Conservation (phyloP, 2,888 invertebrate genomes). For the Lissonota sp. region DNA sequence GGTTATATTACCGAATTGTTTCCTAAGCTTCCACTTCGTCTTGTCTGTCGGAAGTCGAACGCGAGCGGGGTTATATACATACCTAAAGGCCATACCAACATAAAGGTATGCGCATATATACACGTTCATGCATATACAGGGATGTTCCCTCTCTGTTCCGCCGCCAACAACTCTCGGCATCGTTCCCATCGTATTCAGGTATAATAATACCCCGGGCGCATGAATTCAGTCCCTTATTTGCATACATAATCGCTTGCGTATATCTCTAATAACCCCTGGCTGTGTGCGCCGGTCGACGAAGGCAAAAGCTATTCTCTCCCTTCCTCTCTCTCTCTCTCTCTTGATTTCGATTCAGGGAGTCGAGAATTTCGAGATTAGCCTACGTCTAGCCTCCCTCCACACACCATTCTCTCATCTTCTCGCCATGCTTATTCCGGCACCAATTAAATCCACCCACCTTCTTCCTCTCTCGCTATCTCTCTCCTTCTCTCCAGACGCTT, state of each 20-base stretch:
- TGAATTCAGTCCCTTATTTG: conserved; percentile 75
- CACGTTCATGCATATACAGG: conserved; percentile 22
- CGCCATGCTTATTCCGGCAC: conserved; percentile 68
- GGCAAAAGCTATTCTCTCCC: conserved; percentile 35
- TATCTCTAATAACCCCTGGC: conserved; percentile 69
- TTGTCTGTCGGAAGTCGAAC: conserved; percentile 75
- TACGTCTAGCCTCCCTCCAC: conserved; percentile 27
- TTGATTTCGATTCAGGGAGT: conserved; percentile 48
- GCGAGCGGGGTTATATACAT: conserved; percentile 33
- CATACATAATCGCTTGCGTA: conserved; percentile 73
- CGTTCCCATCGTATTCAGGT: conserved; percentile 60
- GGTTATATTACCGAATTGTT: conserved; percentile 73
- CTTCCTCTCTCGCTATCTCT: conserved; percentile 33
- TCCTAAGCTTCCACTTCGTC: conserved; percentile 73
- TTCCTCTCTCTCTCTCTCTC: conserved; percentile 14
- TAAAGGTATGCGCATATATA: conserved; percentile 8
- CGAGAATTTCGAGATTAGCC: conserved; percentile 63
- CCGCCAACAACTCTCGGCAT: conserved; percentile 24
- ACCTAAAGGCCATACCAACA: conserved; percentile 52
- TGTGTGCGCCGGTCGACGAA: conserved; percentile 35
- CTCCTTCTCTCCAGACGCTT: conserved; percentile 42
- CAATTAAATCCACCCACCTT: conserved; percentile 61
- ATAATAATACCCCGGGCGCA: conserved; percentile 68
- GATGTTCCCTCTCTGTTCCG: conserved; percentile 4
- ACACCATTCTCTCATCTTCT: conserved; percentile 47